Conservation (phyloP, 2,888 invertebrate species). For the Calameuta pallipes region DNA sequence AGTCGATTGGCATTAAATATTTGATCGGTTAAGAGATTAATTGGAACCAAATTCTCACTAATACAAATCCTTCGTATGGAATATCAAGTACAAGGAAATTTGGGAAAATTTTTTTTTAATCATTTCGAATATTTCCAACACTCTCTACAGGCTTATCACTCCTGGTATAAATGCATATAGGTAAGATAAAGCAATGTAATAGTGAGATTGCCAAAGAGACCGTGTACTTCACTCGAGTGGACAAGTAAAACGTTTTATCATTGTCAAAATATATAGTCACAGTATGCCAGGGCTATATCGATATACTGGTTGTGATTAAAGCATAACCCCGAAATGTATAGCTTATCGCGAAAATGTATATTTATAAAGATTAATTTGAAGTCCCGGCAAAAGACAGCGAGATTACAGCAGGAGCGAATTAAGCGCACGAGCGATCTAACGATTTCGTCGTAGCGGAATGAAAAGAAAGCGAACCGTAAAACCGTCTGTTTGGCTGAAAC, state of each 20-base stretch:
- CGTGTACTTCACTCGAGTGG: not conserved
- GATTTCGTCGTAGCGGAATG: not conserved
- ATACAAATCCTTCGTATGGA: not conserved
- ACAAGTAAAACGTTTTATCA: not conserved
- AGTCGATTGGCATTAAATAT: not conserved
- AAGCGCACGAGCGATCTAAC: not conserved
- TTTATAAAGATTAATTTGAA: not conserved
- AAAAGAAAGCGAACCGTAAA: not conserved
- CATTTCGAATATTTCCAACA: not conserved
- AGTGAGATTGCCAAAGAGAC: not conserved
- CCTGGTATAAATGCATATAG: not conserved
- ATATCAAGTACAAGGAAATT: not conserved
- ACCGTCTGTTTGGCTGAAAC: not conserved
- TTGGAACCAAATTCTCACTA: not conserved
- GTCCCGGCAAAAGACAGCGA: not conserved
- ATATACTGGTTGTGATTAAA: not conserved
- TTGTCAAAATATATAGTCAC: not conserved
- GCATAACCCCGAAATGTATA: not conserved
- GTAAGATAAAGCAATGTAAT: not conserved
- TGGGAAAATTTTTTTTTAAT: not conserved
- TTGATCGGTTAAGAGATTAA: not conserved
- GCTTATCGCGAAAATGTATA: not conserved
- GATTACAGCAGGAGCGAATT: not conserved
- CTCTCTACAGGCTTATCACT: not conserved
- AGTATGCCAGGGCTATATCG: not conserved